Percentiles rank a stretch among this genome's conserved stretches.
Evolutionary conservation across 2,888 invertebrate genomes (phyloP).

Genomic region (Leucania comma): DNA sequence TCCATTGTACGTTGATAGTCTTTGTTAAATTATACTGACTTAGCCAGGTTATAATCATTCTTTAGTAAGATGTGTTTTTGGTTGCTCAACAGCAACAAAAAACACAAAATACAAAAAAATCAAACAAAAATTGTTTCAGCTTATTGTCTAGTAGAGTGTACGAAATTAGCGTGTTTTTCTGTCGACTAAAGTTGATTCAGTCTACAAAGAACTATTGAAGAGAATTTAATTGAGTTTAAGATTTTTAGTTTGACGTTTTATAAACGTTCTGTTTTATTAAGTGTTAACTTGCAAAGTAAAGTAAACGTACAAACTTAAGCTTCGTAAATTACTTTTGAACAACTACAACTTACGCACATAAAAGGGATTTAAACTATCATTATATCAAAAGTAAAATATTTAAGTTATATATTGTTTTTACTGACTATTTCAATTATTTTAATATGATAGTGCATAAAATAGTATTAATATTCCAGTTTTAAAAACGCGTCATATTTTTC

Average conservation of each 20-base stretch:
- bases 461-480: not conserved
- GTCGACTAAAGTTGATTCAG: not conserved
- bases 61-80: too few relatives aligned
- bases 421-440: not conserved
- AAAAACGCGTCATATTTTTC: constrained; percentile 17
- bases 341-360: too few relatives aligned
- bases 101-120: too few relatives aligned
- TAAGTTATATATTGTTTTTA: not conserved
- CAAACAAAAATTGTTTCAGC: not conserved
- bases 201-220: not conserved
- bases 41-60: too few relatives aligned
- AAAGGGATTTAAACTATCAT: too few relatives aligned
- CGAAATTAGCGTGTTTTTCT: constrained; percentile 1
- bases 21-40: not conserved
- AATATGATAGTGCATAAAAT: not conserved
- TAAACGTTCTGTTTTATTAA: too few relatives aligned
- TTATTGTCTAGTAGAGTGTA: not conserved
- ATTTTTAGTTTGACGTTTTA: not conserved
- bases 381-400: too few relatives aligned
- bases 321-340: too few relatives aligned
- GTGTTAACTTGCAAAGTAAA: too few relatives aligned
- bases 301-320: too few relatives aligned
- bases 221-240: too few relatives aligned
- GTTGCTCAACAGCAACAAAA: too few relatives aligned
- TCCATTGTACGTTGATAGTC: not conserved